These are phyloP conservation scores for Phalanger gymnotis DNA, from an alignment of 2,797 vertebrate species.

Conservation along the genomic window DNA sequence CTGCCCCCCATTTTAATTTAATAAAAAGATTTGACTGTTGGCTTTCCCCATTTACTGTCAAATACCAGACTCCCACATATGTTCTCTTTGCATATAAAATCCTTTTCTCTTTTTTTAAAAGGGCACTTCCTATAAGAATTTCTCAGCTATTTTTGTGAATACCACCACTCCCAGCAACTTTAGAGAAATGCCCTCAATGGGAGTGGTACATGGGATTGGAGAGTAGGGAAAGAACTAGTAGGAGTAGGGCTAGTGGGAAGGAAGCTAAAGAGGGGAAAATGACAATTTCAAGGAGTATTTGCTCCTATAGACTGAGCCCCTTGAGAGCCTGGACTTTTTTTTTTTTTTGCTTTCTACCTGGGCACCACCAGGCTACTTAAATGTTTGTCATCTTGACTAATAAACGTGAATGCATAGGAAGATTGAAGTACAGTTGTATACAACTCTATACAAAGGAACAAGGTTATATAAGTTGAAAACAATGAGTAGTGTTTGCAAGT, in stretches of 20 bases:
- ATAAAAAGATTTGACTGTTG: neutral
- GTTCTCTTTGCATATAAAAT: neutral
- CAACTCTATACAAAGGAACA: neutral
- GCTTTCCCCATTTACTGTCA: neutral
- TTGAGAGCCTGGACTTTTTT: neutral
- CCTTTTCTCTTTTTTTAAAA: conserved; percentile 1
- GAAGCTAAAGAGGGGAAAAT: neutral
- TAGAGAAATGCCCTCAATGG: neutral
- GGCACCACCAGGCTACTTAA: neutral
- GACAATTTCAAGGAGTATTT: neutral
- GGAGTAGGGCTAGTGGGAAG: neutral
- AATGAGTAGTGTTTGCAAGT: neutral
- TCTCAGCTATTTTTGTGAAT: neutral
- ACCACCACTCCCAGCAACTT: neutral
- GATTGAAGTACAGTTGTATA: neutral
- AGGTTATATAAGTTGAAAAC: neutral
- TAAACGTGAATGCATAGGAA: neutral
- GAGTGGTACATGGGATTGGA: neutral
- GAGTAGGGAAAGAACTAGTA: neutral
- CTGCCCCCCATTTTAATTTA: conserved; percentile 23
- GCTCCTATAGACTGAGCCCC: neutral
- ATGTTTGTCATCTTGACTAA: neutral
- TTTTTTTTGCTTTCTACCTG: neutral
- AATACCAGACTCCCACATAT: neutral
- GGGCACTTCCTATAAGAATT: neutral